A percentile compares a stretch with the other conserved stretches of the same genome.
Evolutionary conservation across 2,888 invertebrate genomes (phyloP).

Genomic region (Nymphalis urticae): DNA sequence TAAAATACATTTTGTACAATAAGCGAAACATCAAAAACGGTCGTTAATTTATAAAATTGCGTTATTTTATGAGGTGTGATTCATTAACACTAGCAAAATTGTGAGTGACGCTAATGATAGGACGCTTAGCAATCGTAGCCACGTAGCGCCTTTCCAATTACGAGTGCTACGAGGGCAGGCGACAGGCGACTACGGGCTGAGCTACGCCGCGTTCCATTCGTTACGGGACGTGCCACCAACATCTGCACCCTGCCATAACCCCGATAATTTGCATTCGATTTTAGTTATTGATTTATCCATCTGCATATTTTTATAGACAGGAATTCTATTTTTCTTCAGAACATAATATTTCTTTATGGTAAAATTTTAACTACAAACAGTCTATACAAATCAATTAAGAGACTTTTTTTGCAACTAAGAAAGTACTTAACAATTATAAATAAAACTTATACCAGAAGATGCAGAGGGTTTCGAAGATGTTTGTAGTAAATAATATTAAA

Average conservation of each 20-base stretch:
- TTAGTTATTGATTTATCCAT: constrained; percentile 26
- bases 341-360: not conserved
- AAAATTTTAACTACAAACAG: too few relatives aligned
- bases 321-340: not conserved
- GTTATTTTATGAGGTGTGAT: constrained; percentile 31
- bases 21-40: constrained; percentile 8
- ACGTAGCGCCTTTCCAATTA: constrained; percentile 74
- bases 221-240: constrained; percentile 73
- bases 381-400: too few relatives aligned
- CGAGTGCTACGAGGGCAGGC: constrained; percentile 48
- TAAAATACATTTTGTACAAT: not conserved
- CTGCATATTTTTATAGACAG: constrained; percentile 9
- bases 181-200: constrained; percentile 44
- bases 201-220: constrained; percentile 74
- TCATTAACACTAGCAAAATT: constrained; percentile 51
- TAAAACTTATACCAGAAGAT: too few relatives aligned
- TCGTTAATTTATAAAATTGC: constrained; percentile 19
- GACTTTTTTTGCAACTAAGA: too few relatives aligned
- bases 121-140: constrained; percentile 61
- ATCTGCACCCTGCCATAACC: constrained; percentile 63
- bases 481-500: too few relatives aligned
- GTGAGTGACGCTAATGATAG: constrained; percentile 80
- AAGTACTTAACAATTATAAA: too few relatives aligned
- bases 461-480: too few relatives aligned
- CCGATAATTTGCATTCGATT: constrained; percentile 61